Evolutionary conservation across 2,888 invertebrate species (phyloP), one percentile per base, ranked within the genome.

Genomic region (Polylopha cassiicola): DNA sequence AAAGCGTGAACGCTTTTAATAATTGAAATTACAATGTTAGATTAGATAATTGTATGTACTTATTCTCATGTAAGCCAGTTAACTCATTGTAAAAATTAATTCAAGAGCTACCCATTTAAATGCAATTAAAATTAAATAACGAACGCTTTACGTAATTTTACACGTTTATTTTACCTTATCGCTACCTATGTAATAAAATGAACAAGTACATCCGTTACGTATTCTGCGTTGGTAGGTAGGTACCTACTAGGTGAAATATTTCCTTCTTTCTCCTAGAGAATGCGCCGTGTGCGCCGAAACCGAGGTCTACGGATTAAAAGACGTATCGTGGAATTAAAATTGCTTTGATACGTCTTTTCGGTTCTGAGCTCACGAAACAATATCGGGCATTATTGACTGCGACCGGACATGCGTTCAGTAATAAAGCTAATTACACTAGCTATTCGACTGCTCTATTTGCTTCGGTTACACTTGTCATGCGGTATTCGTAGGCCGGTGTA

Each of bases 221-320:
- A 49, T 54, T n/a, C n/a, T n/a, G n/a, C n/a, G n/a, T n/a, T 60
- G 58, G 53, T 56, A 53, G 38, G 37, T 39, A 46, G 34, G 39
- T 42, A 47, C 30, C 34, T 42, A 39, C 31, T 32, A 28, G 39
- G 30, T 37, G 33, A 44, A 51, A 50, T 55, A 49, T 57, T 65
- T 64, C 61, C 60, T 58, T 58, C 53, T 59, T 64, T 55, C 58
- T 55, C 51, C 47, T 37, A 44, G 29, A 46, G 37, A 43, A 44
- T 39, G 37, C 17, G 26, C 22, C 14, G 13, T 11, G 17, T 15
- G 17, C 14, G 15, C 5, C 22, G 16, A 22, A 32, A 32, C 7
- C 15, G 5, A 26, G 7, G 10, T 29, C 11, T 32, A n/a, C 3
- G 7, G 3, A 11, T 13, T 13, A 9, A 15, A 27, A 16, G 16